Evolutionary conservation across 2,797 vertebrate species (phyloP).

Genomic region (Hydrolagus colliei): DNA sequence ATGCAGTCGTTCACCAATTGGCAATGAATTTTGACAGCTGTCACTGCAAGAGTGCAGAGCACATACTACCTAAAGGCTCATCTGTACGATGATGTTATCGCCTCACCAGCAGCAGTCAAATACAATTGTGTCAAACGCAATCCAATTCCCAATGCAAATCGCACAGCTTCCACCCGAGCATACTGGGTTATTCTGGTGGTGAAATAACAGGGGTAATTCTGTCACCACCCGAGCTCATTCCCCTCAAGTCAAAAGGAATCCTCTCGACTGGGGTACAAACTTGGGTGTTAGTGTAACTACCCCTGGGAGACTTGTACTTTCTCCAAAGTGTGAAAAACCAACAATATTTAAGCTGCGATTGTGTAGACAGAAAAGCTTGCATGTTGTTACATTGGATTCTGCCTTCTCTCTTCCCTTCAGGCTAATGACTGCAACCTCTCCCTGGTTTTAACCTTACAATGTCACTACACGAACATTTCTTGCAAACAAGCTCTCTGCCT

Average conservation of each 20-base stretch:
- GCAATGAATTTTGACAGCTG: conserved; percentile 42
- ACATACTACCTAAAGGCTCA: conserved; percentile 40
- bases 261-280: no score
- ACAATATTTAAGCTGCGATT: no score
- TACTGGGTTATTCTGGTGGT: background rate
- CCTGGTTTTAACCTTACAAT: no score
- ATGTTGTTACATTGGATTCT: no score
- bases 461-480: no score
- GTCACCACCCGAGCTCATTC: background rate
- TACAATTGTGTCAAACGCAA: background rate
- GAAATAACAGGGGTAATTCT: background rate
- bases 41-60: conserved; percentile 32
- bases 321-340: no score
- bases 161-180: background rate
- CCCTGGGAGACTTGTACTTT: no score
- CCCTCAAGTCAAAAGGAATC: no score
- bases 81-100: conserved; percentile 35
- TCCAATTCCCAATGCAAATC: background rate
- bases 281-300: conserved; percentile 35
- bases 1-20: conserved; percentile 1
- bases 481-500: no score
- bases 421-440: no score
- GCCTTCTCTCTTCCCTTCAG: no score
- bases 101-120: conserved; percentile 17
- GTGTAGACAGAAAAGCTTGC: no score